A percentile compares a stretch with the other conserved stretches of the same genome.
Evolutionary conservation across 2,113 vertebrate genomes (phyloP).

Genomic region (Malurus elegans): DNA sequence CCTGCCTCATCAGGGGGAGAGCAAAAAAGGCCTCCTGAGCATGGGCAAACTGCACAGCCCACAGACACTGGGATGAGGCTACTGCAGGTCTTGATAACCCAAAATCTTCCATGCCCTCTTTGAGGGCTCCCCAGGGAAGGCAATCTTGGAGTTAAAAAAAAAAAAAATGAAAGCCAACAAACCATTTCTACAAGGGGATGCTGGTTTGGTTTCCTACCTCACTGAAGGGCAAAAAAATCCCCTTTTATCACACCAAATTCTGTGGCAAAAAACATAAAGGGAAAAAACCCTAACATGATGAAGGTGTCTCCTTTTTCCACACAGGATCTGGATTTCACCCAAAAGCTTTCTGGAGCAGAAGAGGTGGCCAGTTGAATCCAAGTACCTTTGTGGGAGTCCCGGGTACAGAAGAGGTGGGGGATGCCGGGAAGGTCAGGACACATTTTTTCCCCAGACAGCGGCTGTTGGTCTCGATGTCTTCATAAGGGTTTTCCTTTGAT

Average conservation of each 20-base stretch:
- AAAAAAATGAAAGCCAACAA: neutral
- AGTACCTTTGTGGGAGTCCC: conserved; percentile 88
- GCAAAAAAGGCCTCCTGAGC: neutral
- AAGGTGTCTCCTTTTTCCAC: neutral
- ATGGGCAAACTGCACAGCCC: neutral
- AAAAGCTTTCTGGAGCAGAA: neutral
- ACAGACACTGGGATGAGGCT: neutral
- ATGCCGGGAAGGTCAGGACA: conserved; percentile 77
- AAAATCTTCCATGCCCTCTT: neutral
- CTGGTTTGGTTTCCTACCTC: neutral
- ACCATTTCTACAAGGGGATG: neutral
- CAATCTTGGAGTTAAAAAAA: neutral
- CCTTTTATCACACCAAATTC: neutral
- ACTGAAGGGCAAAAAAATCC: neutral
- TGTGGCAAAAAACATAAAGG: neutral
- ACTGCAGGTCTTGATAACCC: neutral
- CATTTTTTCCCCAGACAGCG: conserved; percentile 88
- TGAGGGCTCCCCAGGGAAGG: neutral
- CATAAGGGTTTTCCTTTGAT: conserved; percentile 94
- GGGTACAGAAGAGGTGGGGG: conserved; percentile 80
- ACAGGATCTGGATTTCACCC: neutral
- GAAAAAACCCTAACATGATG: neutral
- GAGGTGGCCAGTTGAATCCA: neutral
- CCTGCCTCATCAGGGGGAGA: neutral
- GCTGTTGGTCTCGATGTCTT: conserved; percentile 92